Conservation (phyloP, 2,797 vertebrate species). For the Gorsachius magnificus region DNA sequence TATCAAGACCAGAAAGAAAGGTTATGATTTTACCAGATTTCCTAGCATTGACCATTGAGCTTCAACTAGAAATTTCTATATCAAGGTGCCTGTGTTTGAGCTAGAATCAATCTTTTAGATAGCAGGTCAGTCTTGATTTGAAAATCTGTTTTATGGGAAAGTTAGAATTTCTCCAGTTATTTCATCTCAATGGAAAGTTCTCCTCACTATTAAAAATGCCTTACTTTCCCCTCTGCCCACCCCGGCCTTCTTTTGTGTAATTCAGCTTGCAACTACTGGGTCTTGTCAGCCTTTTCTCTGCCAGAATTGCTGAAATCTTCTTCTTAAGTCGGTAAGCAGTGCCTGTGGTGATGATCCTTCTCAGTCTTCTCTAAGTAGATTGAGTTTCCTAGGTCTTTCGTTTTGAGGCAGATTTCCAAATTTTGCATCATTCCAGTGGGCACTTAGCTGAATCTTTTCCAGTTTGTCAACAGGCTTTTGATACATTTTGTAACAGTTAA, state of each 20-base stretch:
- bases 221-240: not conserved
- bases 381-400: not conserved
- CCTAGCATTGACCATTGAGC: not conserved
- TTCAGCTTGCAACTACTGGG: not conserved
- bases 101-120: not conserved
- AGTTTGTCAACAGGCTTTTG: not conserved
- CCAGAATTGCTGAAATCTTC: not conserved
- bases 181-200: not conserved
- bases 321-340: not conserved
- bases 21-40: not conserved
- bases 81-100: not conserved
- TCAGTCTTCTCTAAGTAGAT: not conserved
- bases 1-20: not conserved
- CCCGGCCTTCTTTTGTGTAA: not conserved
- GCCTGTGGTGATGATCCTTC: not conserved
- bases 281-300: not conserved
- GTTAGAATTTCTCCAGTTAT: not conserved
- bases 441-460: not conserved
- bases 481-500: not conserved
- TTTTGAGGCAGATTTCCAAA: slow-evolving; percentile 32
- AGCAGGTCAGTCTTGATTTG: not conserved
- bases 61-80: not conserved
- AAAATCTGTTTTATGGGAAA: not conserved
- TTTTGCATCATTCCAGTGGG: not conserved
- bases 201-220: not conserved